Conservation (phyloP, 2,888 invertebrate species). For the Allophyes oxyacanthae region DNA sequence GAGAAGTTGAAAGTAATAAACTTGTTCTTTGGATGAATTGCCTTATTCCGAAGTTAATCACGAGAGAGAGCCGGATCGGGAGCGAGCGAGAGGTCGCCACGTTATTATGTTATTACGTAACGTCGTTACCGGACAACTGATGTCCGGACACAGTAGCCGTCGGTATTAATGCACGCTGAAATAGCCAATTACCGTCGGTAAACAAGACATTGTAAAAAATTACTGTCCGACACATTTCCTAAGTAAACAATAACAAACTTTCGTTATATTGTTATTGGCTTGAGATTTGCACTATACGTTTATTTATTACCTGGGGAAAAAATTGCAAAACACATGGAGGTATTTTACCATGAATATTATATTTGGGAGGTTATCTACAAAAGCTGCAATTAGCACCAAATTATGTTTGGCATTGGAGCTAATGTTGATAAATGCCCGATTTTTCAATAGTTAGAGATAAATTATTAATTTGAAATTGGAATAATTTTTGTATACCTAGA, state of each 20-base stretch:
- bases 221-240: conserved; percentile 17
- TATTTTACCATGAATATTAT: background rate
- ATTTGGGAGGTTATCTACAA: too few relatives aligned
- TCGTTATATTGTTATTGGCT: conserved; percentile 16
- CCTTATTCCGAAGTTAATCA: conserved; percentile 81
- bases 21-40: conserved; percentile 82
- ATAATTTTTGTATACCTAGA: too few relatives aligned
- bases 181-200: conserved; percentile 48
- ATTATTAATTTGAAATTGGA: background rate
- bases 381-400: too few relatives aligned
- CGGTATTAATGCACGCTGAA: conserved; percentile 45
- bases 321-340: too few relatives aligned
- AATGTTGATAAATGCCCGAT: too few relatives aligned
- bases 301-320: conserved; percentile 7
- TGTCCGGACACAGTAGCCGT: conserved; percentile 24
- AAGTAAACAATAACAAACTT: conserved; percentile 34
- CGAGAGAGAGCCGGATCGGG: conserved; percentile 59
- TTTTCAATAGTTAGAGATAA: background rate
- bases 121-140: conserved; percentile 29
- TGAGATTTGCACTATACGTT: conserved; percentile 4
- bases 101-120: conserved; percentile 45
- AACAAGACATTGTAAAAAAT: conserved; percentile 44
- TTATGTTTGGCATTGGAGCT: too few relatives aligned
- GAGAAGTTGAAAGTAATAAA: conserved; percentile 81
- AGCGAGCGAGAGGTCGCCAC: conserved; percentile 12